Evolutionary conservation across 2,797 vertebrate genomes (phyloP), one percentile per base, ranked within the genome.

Genomic region (Mycteria americana): DNA sequence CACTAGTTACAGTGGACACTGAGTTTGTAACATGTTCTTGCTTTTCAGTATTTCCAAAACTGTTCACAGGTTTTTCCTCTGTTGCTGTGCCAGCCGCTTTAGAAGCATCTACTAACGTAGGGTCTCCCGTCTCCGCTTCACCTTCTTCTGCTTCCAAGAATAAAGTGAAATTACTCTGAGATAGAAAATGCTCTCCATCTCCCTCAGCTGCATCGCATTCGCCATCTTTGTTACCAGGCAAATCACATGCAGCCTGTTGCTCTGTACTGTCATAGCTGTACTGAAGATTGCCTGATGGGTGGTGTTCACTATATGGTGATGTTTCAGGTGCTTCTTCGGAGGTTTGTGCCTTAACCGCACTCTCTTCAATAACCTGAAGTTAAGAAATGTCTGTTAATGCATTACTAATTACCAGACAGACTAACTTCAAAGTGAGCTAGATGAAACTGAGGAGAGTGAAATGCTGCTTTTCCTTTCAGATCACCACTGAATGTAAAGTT

Each of bases 131-230:
- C 87, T 98, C 96, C 33, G n/a, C 82, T 68, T 97, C 98, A 25
- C 98, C 98, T 79, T 98, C 98, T 59, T 99, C 99, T 91, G 98
- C 97, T 95, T 99, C 99, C 96, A 99, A 93, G 95, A 99, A 98
- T 85, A 99, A 98, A 37, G 98, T 98, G 97, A 99, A 99, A 95
- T 97, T 97, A 91, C 97, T 97, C 15, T 98, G 98, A 85, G 97
- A 59, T 43, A 98, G 95, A 78, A 96, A 97, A 31, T 96, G 95
- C 13, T 98, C 98, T 19, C 98, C 98, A 24, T 98, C 97, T 76
- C 95, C 96, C 81, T 98, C 98, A 73, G 96, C 93, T 33, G 96
- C 64, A 51, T 97, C 97, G 35, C 92, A 89, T 64, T 98, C 98
- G 72, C n/a, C 75, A 10, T 98, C 98, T 85, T 97, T 98, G 46